Evolutionary conservation across 2,113 vertebrate genomes (phyloP).

Genomic region (Psittacara wagleri): DNA sequence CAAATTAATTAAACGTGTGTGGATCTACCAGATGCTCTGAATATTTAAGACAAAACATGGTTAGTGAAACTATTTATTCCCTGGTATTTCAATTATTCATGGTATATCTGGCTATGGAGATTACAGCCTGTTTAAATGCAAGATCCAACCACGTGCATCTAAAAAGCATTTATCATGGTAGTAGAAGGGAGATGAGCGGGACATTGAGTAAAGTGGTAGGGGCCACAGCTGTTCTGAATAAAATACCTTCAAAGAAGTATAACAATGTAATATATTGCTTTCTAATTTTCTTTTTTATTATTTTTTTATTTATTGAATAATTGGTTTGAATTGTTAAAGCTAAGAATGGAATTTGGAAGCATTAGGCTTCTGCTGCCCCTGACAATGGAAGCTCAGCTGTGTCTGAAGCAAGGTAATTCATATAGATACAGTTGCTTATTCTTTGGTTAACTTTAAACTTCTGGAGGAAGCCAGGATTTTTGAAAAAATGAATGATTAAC

Average conservation of each 20-base stretch:
- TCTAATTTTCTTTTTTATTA: background rate
- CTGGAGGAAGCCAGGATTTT: background rate
- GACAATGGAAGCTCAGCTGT: background rate
- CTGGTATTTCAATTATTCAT: slow-evolving; percentile 56
- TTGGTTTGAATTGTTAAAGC: background rate
- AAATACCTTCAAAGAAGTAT: background rate
- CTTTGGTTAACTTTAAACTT: slow-evolving; percentile 6
- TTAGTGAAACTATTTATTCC: slow-evolving; percentile 26
- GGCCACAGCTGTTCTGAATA: background rate
- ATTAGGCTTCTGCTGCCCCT: background rate
- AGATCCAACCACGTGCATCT: background rate
- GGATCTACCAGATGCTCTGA: slow-evolving; percentile 31
- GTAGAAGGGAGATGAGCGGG: background rate
- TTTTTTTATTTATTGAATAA: background rate
- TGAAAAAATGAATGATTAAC: slow-evolving; percentile 27
- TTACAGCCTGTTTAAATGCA: slow-evolving; percentile 25
- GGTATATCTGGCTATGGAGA: slow-evolving; percentile 5
- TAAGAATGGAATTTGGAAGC: background rate
- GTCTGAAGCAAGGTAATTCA: slow-evolving; percentile 6
- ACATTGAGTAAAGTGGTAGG: background rate
- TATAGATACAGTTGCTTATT: background rate
- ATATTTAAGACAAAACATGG: slow-evolving; percentile 40
- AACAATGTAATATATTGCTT: background rate
- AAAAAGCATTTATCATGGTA: slow-evolving; percentile 15
- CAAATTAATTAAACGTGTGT: slow-evolving; percentile 27